These are phyloP conservation scores for Dendrolimus punctatus DNA, from an alignment of 1,140 invertebrate species.

Conservation along the genomic window DNA sequence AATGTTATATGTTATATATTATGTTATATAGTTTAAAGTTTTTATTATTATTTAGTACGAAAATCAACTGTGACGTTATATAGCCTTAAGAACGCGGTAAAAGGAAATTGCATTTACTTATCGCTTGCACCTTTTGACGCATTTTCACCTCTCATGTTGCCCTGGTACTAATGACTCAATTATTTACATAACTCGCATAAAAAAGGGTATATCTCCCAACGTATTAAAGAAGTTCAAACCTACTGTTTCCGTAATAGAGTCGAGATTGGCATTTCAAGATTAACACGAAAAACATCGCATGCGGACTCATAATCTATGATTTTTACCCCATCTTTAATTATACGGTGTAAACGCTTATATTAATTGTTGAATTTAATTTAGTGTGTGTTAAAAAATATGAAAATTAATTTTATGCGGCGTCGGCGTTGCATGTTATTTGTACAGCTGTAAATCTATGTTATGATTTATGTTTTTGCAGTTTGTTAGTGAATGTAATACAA, in stretches of 20 bases:
- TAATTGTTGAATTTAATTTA: conserved; percentile 33
- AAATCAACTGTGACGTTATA: too few relatives aligned
- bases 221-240: conserved; percentile 2
- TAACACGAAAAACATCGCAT: conserved; percentile 17
- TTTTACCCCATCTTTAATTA: conserved; percentile 32
- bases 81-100: conserved; percentile 15
- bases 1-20: too few relatives aligned
- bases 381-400: background rate
- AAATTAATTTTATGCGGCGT: conserved; percentile 3
- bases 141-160: conserved; percentile 38
- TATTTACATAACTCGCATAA: conserved; percentile 20
- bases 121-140: conserved; percentile 40
- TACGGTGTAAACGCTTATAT: conserved; percentile 31
- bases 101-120: conserved; percentile 51
- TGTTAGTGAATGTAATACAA: conserved; percentile 18
- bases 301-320: conserved; percentile 20
- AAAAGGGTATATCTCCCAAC: conserved; percentile 7
- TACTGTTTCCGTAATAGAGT: background rate
- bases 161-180: conserved; percentile 45
- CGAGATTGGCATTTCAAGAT: too few relatives aligned
- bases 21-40: too few relatives aligned
- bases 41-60: too few relatives aligned
- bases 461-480: conserved; percentile 12
- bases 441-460: background rate
- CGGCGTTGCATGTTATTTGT: conserved; percentile 2